A percentile compares a stretch with the other conserved stretches of the same genome.
Evolutionary conservation across 2,113 vertebrate species (phyloP).

Genomic region (Eurystomus gularis): DNA sequence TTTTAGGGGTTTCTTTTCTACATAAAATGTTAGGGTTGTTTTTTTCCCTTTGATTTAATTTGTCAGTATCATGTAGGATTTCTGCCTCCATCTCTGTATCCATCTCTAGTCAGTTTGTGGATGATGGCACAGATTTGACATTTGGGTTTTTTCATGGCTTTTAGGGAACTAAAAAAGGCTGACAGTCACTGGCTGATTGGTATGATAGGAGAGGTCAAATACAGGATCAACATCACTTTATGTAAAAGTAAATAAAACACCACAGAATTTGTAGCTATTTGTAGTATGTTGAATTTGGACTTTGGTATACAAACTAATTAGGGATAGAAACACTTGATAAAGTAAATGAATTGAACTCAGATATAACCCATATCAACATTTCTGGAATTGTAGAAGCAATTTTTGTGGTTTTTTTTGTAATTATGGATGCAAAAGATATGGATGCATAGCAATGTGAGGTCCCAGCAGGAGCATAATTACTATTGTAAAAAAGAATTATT

Average conservation of each 20-base stretch:
- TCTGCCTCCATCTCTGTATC: neutral
- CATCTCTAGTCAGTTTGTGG: neutral
- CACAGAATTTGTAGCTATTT: neutral
- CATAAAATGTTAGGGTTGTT: neutral
- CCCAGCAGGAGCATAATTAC: neutral
- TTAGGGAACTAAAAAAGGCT: neutral
- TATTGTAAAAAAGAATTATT: neutral
- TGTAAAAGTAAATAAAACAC: neutral
- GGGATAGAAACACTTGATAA: neutral
- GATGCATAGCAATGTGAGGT: neutral
- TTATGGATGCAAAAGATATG: neutral
- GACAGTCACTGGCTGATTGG: neutral
- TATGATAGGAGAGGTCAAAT: neutral
- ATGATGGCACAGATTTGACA: neutral
- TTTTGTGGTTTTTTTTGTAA: neutral
- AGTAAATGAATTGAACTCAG: neutral
- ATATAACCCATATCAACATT: neutral
- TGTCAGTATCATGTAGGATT: constrained; percentile 9
- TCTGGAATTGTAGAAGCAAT: neutral
- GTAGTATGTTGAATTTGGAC: neutral
- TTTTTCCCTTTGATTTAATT: constrained; percentile 24
- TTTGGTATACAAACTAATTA: neutral
- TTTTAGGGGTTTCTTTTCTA: neutral
- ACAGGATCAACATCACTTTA: neutral
- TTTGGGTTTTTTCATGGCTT: neutral